Base-by-base conservation (phyloP, 2,888 invertebrate genomes). In the Agrochola lychnidis region DNA sequence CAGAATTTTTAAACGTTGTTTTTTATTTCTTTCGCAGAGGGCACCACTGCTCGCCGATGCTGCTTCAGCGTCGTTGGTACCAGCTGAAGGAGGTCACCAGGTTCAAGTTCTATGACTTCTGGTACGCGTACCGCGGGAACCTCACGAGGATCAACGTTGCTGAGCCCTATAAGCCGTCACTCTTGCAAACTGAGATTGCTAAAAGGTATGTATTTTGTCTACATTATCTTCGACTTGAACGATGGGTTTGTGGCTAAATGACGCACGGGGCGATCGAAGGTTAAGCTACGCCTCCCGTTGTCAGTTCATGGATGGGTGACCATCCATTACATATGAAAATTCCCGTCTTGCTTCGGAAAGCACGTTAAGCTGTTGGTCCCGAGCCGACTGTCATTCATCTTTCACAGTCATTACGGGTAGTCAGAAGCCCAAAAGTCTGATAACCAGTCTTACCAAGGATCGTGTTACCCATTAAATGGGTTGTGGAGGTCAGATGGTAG, bases 61-160 rank as follows among this genome's bases (percentile, higher is more conserved):
- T 96, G 86, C 91, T 96, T 57, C 96, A 96, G 79, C 91, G 92
- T 0, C 94, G 96, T 6, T 96, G 96, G 96, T 94, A 92, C 84
- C 95, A 96, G 81, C 57, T 96, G 71, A 96, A 96, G 79, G 89
- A 93, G 81, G 16, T 57, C 19, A 75, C 79, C 9, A 79, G 96
- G 93, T 91, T 90, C 79, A 94, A 95, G 81, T 93, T 96, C 85
- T 95, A 95, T 83, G 83, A 89, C 1, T 87, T 75, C 70, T 79
- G 85, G 86, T 84, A 51, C n/a, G 30, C 73, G 12, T 91, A 86
- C 72, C 79, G 90, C 22, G 89, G 88, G 7, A 84, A 84, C 62
- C 63, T 70, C 6, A 71, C 81, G 0, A 66, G 79, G 0, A 75
- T 90, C 9, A 2, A 0, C 2, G 4, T 53, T 0, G 89, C 90